Percentiles rank a stretch among this genome's conserved stretches.
These are phyloP conservation scores for Cavia porcellus DNA, from an alignment of 2,113 vertebrate genomes.

Conservation along the genomic window DNA sequence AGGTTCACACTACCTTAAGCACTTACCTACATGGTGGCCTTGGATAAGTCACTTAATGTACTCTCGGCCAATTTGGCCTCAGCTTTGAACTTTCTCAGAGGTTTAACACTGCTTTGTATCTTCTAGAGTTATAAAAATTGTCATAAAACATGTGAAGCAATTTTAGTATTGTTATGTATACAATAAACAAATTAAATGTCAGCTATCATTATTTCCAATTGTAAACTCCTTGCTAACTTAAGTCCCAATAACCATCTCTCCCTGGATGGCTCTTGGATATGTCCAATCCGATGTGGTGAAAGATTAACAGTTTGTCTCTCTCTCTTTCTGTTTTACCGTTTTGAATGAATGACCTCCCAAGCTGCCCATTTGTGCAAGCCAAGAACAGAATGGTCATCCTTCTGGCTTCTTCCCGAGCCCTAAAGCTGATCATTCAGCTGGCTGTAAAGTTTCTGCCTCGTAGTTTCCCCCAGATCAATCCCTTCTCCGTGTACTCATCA, in stretches of 20 bases:
- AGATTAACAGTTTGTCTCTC: background rate
- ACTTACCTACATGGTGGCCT: background rate
- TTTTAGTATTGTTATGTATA: background rate
- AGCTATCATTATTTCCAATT: background rate
- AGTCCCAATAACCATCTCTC: background rate
- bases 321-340: background rate
- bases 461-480: background rate
- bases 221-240: slow-evolving; percentile 26
- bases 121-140: background rate
- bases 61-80: background rate
- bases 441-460: slow-evolving; percentile 8
- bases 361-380: background rate
- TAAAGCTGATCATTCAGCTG: background rate
- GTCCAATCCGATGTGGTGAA: background rate
- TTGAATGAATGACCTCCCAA: background rate
- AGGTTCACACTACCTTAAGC: background rate
- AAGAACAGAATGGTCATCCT: background rate
- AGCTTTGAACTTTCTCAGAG: background rate
- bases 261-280: background rate
- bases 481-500: background rate
- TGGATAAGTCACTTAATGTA: background rate
- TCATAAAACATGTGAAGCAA: background rate
- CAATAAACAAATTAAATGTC: background rate
- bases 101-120: background rate
- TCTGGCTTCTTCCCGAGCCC: slow-evolving; percentile 1